These are phyloP conservation scores for Gambusia holbrooki DNA, from an alignment of 2,113 vertebrate species.

Conservation along the genomic window DNA sequence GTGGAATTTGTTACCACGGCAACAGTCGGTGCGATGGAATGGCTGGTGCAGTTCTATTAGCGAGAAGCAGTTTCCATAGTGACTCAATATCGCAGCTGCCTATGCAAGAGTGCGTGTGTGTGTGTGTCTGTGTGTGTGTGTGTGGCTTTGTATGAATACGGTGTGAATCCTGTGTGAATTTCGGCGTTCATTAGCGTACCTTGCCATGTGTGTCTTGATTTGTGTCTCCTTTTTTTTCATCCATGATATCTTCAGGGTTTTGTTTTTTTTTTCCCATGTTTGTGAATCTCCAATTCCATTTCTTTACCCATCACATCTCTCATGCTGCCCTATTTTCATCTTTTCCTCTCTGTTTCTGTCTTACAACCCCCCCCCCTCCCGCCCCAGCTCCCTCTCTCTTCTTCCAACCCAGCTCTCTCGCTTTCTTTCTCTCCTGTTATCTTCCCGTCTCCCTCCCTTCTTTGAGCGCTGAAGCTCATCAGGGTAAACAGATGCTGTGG, in stretches of 20 bases:
- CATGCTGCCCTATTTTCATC: constrained; percentile 63
- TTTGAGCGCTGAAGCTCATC: constrained; percentile 73
- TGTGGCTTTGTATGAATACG: constrained; percentile 52
- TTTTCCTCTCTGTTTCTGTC: constrained; percentile 34
- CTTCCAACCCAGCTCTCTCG: constrained; percentile 28
- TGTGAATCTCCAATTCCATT: constrained; percentile 48
- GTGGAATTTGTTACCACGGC: constrained; percentile 85
- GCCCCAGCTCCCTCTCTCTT: not conserved
- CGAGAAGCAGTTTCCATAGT: constrained; percentile 85
- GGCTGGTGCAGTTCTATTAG: constrained; percentile 85
- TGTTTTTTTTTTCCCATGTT: not conserved
- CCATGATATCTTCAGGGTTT: constrained; percentile 27
- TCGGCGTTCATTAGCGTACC: constrained; percentile 76
- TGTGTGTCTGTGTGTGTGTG: constrained; percentile 52
- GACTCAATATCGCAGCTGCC: constrained; percentile 82
- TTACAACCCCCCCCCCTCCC: not conserved
- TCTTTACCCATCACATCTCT: constrained; percentile 45
- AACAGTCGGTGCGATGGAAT: constrained; percentile 84
- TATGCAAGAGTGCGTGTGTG: constrained; percentile 72
- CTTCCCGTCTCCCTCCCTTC: constrained; percentile 35
- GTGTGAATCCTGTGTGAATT: constrained; percentile 68
- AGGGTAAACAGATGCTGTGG: constrained; percentile 81
- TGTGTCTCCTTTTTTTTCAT: constrained; percentile 52
- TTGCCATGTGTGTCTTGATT: constrained; percentile 69
- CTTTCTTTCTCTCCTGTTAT: constrained; percentile 49